Conservation (phyloP, 2,113 vertebrate genomes). For the Archocentrus centrarchus region DNA sequence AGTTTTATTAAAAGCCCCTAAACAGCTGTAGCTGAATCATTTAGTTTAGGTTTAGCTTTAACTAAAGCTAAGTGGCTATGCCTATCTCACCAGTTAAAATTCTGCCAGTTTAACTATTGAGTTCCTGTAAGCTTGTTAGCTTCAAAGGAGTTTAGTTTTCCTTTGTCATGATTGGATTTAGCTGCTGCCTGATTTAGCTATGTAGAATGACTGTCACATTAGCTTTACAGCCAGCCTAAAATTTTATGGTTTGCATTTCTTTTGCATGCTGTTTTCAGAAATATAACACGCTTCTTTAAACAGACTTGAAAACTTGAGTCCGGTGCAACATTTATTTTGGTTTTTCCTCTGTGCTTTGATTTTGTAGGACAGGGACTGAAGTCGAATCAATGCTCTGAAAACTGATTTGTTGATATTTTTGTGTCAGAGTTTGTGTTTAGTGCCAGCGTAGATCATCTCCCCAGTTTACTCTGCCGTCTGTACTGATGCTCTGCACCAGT, state of each 20-base stretch:
- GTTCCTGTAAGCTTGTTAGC: background rate
- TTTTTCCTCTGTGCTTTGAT: background rate
- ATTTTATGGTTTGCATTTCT: background rate
- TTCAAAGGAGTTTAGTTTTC: background rate
- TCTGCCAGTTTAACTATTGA: background rate
- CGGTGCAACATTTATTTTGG: background rate
- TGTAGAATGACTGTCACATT: background rate
- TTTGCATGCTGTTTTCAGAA: background rate
- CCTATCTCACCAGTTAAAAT: background rate
- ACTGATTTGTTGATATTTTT: background rate
- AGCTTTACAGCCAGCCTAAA: background rate
- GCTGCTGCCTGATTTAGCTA: background rate
- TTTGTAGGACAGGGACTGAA: background rate
- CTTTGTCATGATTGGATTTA: background rate
- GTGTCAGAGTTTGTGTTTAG: background rate
- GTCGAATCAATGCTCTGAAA: background rate
- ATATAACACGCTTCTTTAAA: background rate
- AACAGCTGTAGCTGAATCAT: background rate
- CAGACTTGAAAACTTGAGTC: background rate
- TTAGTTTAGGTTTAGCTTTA: background rate
- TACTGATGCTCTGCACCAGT: constrained; percentile 17
- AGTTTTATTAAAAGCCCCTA: background rate
- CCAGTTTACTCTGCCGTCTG: background rate
- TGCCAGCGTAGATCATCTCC: background rate
- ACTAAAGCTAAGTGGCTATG: background rate